These are phyloP conservation scores for Gorsachius magnificus DNA, from an alignment of 2,797 vertebrate genomes.

Conservation along the genomic window DNA sequence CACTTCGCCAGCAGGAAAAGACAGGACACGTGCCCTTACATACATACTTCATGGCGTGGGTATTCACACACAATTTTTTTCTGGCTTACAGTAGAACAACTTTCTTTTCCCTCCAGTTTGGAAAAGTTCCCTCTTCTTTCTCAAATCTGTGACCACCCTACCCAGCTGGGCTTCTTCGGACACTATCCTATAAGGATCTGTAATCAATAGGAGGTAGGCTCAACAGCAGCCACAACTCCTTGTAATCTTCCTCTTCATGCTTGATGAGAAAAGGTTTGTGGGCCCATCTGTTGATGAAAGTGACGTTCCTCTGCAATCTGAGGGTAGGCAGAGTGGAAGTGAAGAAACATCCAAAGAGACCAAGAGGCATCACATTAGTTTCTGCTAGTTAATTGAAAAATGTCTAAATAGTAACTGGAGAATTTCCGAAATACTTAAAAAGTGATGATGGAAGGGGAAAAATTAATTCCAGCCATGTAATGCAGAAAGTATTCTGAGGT, in stretches of 20 bases:
- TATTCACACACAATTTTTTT: not conserved
- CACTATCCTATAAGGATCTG: slow-evolving; percentile 33
- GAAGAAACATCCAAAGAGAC: not conserved
- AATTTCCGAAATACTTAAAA: not conserved
- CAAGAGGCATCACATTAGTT: not conserved
- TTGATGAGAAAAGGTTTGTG: not conserved
- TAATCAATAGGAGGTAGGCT: not conserved
- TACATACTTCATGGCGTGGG: fast-evolving
- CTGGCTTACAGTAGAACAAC: not conserved
- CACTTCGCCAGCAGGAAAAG: not conserved
- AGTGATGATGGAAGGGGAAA: not conserved
- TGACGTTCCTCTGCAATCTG: not conserved
- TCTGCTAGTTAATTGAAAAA: not conserved
- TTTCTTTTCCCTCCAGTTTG: not conserved
- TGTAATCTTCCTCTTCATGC: not conserved
- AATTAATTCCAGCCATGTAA: not conserved
- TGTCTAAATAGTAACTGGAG: not conserved
- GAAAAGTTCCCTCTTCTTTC: not conserved
- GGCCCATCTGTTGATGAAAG: not conserved
- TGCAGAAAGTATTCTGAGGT: slow-evolving; percentile 16
- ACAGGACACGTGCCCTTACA: not conserved
- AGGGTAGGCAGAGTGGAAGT: not conserved
- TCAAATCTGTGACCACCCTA: not conserved
- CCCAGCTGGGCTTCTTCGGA: slow-evolving; percentile 1
- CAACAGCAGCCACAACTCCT: not conserved